Percentiles rank a stretch among this genome's conserved stretches.
Evolutionary conservation across 1,140 invertebrate species (phyloP).

Genomic region (Dysdera silvatica): DNA sequence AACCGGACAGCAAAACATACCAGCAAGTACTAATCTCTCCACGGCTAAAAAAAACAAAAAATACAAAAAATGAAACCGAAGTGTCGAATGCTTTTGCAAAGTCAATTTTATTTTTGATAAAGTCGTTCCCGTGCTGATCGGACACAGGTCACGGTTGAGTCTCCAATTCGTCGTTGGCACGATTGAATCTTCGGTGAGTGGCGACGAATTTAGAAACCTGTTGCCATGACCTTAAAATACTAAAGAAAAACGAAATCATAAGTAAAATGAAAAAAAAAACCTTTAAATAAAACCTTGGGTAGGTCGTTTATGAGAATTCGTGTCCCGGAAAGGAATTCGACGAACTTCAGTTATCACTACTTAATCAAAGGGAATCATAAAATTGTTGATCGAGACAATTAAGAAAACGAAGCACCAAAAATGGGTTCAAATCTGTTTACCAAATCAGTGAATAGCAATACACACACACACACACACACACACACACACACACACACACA

Average conservation of each 20-base stretch:
- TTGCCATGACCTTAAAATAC: constrained; percentile 21
- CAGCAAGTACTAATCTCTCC: constrained; percentile 70
- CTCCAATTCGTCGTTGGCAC: background rate
- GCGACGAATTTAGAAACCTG: background rate
- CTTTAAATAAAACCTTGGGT: too few relatives aligned
- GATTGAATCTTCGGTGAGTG: background rate
- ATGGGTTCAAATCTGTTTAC: too few relatives aligned
- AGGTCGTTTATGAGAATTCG: too few relatives aligned
- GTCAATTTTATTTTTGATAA: background rate
- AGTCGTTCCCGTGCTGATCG: background rate
- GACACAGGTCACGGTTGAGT: background rate
- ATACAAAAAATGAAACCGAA: constrained; percentile 4
- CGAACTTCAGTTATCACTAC: too few relatives aligned
- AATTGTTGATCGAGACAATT: too few relatives aligned
- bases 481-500: too few relatives aligned
- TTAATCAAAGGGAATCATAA: too few relatives aligned
- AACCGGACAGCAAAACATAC: constrained; percentile 75
- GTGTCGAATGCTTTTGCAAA: background rate
- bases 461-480: too few relatives aligned
- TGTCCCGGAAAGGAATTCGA: too few relatives aligned
- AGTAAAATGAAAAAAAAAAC: too few relatives aligned
- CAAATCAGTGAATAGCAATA: too few relatives aligned
- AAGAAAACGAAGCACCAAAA: too few relatives aligned
- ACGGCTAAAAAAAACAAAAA: constrained; percentile 54
- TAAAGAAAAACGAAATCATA: constrained; percentile 13